Conservation (phyloP, 2,797 vertebrate genomes). For the Catharus ustulatus region DNA sequence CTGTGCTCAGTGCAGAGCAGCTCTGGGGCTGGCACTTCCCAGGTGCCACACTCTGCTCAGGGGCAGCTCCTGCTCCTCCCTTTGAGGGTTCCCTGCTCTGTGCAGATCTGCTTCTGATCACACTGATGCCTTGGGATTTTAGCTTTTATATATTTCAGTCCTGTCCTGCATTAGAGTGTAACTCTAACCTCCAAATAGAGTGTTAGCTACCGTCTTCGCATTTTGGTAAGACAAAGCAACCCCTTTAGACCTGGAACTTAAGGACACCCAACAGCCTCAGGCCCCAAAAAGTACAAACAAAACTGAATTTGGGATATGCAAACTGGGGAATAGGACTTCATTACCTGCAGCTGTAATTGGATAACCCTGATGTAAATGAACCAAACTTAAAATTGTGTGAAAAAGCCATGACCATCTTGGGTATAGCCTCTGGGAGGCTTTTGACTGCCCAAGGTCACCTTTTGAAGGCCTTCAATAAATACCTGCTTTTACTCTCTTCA, state of each 20-base stretch:
- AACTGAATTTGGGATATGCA: not conserved
- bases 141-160: not conserved
- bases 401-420: not conserved
- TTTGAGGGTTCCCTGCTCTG: not conserved
- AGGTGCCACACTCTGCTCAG: not conserved
- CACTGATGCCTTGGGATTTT: not conserved
- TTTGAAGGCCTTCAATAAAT: not conserved
- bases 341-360: not conserved
- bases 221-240: not conserved
- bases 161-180: not conserved
- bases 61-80: not conserved
- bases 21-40: not conserved
- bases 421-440: fast-evolving
- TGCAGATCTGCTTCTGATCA: not conserved
- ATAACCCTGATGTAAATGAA: not conserved
- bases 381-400: not conserved
- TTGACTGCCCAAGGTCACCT: fast-evolving
- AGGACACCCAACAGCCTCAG: not conserved
- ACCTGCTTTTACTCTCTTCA: not conserved
- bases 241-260: not conserved
- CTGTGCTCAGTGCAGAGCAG: not conserved
- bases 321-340: not conserved
- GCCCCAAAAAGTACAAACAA: not conserved
- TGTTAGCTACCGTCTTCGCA: not conserved
- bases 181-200: too few species aligned